Evolutionary conservation across 2,113 vertebrate species (phyloP).

Genomic region (Rhinoptilus africanus): DNA sequence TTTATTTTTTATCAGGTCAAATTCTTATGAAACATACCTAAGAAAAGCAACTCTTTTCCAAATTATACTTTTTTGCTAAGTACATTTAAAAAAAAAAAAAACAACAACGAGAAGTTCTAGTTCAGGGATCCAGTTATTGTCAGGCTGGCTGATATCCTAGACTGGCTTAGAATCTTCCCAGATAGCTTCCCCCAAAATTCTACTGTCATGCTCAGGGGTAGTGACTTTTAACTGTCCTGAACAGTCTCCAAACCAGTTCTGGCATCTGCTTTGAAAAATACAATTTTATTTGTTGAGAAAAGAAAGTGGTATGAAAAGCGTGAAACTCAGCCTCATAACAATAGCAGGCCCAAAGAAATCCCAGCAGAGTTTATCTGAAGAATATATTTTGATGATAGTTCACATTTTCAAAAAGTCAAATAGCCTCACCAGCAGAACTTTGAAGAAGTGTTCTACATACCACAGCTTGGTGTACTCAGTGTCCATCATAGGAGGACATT

Average conservation of each 20-base stretch:
- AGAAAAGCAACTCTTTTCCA: not conserved
- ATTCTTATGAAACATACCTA: not conserved
- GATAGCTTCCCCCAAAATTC: not conserved
- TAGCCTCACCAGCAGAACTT: not conserved
- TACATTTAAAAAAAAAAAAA: not conserved
- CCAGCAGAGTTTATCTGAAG: not conserved
- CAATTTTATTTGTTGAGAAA: not conserved
- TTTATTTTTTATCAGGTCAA: not conserved
- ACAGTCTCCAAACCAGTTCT: not conserved
- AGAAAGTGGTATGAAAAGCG: not conserved
- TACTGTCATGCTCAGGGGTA: not conserved
- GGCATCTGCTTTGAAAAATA: not conserved
- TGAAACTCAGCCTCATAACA: not conserved
- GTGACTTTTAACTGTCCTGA: not conserved
- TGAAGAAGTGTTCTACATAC: conserved; percentile 65
- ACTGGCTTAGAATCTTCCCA: not conserved
- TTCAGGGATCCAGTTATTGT: not conserved
- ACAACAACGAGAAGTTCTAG: not conserved
- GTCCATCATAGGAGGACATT: conserved; percentile 98
- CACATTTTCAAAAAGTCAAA: not conserved
- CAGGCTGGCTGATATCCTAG: not conserved
- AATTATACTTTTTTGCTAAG: not conserved
- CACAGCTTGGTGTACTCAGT: conserved; percentile 97
- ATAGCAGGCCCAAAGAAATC: not conserved
- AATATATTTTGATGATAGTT: not conserved